These are phyloP conservation scores for Anthophora plumipes DNA, from an alignment of 2,888 invertebrate genomes.

Conservation along the genomic window DNA sequence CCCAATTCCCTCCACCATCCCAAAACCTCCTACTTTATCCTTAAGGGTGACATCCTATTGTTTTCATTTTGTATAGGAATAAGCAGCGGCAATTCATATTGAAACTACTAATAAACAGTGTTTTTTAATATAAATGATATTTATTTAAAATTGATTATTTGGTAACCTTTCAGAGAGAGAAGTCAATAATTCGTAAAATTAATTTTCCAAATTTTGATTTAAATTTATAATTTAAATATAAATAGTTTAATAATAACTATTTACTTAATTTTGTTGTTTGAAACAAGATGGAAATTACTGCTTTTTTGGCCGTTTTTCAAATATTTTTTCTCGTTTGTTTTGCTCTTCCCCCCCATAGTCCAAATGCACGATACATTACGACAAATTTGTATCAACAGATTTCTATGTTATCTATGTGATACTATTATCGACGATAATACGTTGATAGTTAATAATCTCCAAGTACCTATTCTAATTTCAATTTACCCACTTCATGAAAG, in stretches of 20 bases:
- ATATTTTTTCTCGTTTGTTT: no score
- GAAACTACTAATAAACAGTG: constrained; percentile 62
- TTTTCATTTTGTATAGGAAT: constrained; percentile 65
- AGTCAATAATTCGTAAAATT: background rate
- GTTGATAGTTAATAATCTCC: no score
- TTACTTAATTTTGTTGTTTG: background rate
- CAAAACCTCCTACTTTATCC: constrained; percentile 74
- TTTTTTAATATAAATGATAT: constrained; percentile 51
- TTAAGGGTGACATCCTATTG: constrained; percentile 53
- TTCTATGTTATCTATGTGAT: no score
- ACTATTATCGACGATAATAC: no score
- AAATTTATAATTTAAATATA: background rate
- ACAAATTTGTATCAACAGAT: no score
- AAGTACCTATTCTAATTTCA: no score
- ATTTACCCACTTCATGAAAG: no score
- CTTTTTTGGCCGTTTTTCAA: no score
- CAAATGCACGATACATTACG: no score
- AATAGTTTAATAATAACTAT: background rate
- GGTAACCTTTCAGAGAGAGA: background rate
- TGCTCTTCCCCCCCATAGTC: no score
- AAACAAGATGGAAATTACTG: no score
- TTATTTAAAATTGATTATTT: constrained; percentile 10
- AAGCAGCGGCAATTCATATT: constrained; percentile 57
- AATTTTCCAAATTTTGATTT: background rate
- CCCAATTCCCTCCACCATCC: constrained; percentile 81